A percentile compares a stretch with the other conserved stretches of the same genome.
Evolutionary conservation across 2,113 vertebrate species (phyloP).

Genomic region (Elephas maximus): DNA sequence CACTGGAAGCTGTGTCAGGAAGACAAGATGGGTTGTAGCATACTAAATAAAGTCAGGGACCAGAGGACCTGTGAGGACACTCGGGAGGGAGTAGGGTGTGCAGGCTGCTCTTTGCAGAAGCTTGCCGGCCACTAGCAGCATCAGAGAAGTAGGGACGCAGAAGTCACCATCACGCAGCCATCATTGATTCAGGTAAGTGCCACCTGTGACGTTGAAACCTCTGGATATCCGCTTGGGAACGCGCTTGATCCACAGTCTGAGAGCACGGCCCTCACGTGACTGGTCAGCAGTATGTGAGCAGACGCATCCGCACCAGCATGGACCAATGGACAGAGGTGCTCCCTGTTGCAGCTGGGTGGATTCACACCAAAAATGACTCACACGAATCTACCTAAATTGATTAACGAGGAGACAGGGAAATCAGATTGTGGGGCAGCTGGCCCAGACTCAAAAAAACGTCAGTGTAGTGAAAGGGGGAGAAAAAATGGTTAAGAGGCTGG

Average conservation of each 20-base stretch:
- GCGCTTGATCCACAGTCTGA: accelerated
- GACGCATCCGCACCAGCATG: accelerated
- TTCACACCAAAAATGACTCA: too few species aligned
- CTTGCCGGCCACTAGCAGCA: accelerated
- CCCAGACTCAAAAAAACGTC: not conserved
- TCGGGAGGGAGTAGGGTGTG: accelerated
- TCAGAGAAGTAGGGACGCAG: accelerated
- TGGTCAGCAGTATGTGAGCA: too few species aligned
- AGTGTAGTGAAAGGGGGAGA: not conserved
- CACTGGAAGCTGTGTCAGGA: not conserved
- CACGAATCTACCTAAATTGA: too few species aligned
- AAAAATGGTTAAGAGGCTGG: not conserved
- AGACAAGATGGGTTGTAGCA: not conserved
- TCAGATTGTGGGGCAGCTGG: not conserved
- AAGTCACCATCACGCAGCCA: accelerated
- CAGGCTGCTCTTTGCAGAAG: not conserved
- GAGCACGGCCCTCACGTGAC: not conserved
- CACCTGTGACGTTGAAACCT: not conserved
- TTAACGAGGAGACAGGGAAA: too few species aligned
- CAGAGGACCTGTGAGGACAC: not conserved
- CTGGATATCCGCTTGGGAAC: accelerated
- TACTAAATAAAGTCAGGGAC: accelerated
- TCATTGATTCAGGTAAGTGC: accelerated
- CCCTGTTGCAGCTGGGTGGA: accelerated
- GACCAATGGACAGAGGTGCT: accelerated